Evolutionary conservation across 2,888 invertebrate species (phyloP).

Genomic region (Epinotia nisella): DNA sequence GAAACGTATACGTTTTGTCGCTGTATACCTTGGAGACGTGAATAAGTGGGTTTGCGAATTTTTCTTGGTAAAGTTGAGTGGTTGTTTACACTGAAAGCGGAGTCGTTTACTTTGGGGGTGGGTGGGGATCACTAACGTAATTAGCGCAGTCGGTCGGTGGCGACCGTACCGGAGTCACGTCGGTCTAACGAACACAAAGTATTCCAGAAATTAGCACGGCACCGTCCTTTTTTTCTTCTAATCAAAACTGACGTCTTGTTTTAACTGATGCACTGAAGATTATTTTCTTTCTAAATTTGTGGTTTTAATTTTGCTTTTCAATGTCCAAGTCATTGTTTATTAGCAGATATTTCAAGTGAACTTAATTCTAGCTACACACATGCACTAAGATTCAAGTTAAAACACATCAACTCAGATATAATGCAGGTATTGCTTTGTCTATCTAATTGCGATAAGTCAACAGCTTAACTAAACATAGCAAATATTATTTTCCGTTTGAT

Average conservation of each 20-base stretch:
- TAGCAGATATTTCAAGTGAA: not conserved
- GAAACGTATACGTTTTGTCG: conserved; percentile 57
- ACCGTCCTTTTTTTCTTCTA: conserved; percentile 35
- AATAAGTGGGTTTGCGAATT: conserved; percentile 80
- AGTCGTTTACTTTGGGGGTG: conserved; percentile 76
- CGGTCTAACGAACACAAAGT: conserved; percentile 46
- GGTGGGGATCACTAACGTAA: conserved; percentile 75
- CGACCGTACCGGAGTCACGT: conserved; percentile 63
- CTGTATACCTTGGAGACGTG: conserved; percentile 73
- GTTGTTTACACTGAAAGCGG: conserved; percentile 80
- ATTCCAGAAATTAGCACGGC: conserved; percentile 43
- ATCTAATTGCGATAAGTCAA: conserved; percentile 39
- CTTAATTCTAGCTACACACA: no score
- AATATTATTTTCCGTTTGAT: conserved; percentile 38
- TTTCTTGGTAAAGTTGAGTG: conserved; percentile 78
- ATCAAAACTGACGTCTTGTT: conserved; percentile 35
- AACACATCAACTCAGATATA: not conserved
- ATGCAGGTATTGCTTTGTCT: conserved; percentile 3
- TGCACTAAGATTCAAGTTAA: no score
- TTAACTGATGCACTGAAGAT: conserved; percentile 26
- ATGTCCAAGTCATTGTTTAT: not conserved
- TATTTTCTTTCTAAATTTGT: conserved; percentile 7
- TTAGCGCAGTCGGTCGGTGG: conserved; percentile 69
- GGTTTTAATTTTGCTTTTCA: not conserved
- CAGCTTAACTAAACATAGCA: conserved; percentile 27